A percentile compares a stretch with the other conserved stretches of the same genome.
Evolutionary conservation across 2,888 invertebrate species (phyloP).

Genomic region (Aelia acuminata): DNA sequence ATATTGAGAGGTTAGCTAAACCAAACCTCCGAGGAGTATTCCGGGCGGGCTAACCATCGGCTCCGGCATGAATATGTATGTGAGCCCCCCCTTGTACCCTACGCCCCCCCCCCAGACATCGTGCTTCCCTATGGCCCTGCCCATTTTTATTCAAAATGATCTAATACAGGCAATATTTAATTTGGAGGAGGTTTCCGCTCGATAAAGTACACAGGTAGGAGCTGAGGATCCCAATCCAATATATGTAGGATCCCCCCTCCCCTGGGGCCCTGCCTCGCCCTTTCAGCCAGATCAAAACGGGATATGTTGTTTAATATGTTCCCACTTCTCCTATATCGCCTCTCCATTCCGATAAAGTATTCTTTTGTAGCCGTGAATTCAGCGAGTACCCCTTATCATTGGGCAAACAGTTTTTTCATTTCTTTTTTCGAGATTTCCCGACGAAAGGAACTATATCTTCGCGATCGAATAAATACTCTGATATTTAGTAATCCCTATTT

Average conservation of each 20-base stretch:
- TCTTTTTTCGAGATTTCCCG: not conserved
- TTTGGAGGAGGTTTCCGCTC: conserved; percentile 52
- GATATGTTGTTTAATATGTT: conserved; percentile 48
- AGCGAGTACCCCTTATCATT: not conserved
- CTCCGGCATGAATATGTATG: conserved; percentile 40
- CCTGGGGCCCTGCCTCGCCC: not conserved
- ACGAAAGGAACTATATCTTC: not conserved
- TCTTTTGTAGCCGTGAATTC: conserved; percentile 22
- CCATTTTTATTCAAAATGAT: conserved; percentile 53
- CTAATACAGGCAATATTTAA: conserved; percentile 55
- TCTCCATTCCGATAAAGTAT: conserved; percentile 35
- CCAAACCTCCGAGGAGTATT: conserved; percentile 1
- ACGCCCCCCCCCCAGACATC: not conserved
- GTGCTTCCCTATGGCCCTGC: too few species aligned
- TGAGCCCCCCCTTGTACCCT: too few species aligned
- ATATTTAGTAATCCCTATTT: not conserved
- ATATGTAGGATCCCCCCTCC: not conserved
- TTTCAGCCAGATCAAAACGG: conserved; percentile 48
- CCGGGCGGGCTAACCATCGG: not conserved
- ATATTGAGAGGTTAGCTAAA: conserved; percentile 5
- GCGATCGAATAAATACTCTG: not conserved
- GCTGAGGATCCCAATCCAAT: conserved; percentile 34
- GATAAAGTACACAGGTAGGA: conserved; percentile 40
- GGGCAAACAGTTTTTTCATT: conserved; percentile 1
- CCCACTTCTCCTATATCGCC: conserved; percentile 31